phyloP scores from a whole-genome alignment of 2,113 vertebrate species.

The Brevimyrus niger region DNA sequence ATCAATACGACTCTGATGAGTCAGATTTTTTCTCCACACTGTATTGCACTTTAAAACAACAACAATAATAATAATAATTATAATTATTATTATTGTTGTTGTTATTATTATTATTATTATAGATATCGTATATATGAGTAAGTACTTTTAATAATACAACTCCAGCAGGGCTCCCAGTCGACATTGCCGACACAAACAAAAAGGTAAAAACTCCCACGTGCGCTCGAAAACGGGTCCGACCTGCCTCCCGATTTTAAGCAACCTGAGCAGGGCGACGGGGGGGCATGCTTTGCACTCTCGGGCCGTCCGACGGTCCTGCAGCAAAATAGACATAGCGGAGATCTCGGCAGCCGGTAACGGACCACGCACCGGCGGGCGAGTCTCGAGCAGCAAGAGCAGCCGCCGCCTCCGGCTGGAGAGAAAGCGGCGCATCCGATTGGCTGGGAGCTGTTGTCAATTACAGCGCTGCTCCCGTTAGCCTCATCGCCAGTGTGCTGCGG shows the following conservation, averaged over 20 bases:
- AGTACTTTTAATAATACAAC: neutral
- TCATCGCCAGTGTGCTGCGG: slow-evolving; percentile 47
- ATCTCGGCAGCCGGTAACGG: neutral
- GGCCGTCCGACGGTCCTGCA: neutral
- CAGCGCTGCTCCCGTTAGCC: slow-evolving; percentile 19
- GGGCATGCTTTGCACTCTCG: neutral
- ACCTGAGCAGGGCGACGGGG: neutral
- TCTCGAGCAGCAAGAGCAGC: neutral
- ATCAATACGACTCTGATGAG: neutral
- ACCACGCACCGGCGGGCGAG: neutral
- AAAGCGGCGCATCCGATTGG: slow-evolving; percentile 35
- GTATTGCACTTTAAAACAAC: no score
- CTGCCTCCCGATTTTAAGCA: neutral
- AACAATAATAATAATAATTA: no score
- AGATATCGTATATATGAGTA: neutral
- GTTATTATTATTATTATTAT: no score
- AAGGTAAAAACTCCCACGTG: neutral
- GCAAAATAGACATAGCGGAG: neutral
- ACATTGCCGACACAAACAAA: neutral
- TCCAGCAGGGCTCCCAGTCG: neutral
- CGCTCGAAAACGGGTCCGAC: neutral
- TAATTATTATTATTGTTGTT: no score
- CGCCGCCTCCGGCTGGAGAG: neutral
- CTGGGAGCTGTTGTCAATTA: neutral
- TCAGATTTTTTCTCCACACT: neutral